Conservation (phyloP, 2,113 vertebrate species). For the Chlorocebus sabaeus region DNA sequence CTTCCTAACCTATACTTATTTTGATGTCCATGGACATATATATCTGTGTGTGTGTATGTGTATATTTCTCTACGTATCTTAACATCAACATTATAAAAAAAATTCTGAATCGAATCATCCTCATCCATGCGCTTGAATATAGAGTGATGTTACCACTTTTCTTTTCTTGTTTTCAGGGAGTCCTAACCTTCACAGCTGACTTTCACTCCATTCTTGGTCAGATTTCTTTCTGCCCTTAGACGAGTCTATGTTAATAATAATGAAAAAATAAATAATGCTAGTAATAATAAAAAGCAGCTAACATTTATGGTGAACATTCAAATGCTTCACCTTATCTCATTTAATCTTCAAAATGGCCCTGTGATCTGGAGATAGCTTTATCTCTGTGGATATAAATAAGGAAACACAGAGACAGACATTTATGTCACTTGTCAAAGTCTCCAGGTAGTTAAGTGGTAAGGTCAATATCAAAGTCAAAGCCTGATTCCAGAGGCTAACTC, state of each 20-base stretch:
- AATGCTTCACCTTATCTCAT: too few species aligned
- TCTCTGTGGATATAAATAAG: neutral
- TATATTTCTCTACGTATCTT: neutral
- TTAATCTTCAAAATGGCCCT: neutral
- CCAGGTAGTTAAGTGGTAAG: neutral
- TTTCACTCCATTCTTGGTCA: neutral
- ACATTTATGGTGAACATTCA: neutral
- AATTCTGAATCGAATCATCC: too few species aligned
- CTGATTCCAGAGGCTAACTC: neutral
- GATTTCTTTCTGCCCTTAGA: neutral
- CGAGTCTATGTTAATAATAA: neutral
- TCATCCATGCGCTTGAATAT: neutral
- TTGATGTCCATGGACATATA: fast-evolving
- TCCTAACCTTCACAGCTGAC: neutral
- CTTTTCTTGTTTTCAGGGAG: neutral
- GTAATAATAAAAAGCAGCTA: neutral
- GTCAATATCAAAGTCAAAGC: neutral
- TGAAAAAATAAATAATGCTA: neutral
- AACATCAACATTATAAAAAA: neutral
- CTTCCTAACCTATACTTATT: neutral
- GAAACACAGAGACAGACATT: neutral
- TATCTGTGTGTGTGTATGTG: too few species aligned
- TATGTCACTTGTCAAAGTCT: neutral
- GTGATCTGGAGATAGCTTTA: fast-evolving
- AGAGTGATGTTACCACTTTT: neutral